phyloP scores from a whole-genome alignment of 2,113 vertebrate genomes.

The Platysternon megacephalum region DNA sequence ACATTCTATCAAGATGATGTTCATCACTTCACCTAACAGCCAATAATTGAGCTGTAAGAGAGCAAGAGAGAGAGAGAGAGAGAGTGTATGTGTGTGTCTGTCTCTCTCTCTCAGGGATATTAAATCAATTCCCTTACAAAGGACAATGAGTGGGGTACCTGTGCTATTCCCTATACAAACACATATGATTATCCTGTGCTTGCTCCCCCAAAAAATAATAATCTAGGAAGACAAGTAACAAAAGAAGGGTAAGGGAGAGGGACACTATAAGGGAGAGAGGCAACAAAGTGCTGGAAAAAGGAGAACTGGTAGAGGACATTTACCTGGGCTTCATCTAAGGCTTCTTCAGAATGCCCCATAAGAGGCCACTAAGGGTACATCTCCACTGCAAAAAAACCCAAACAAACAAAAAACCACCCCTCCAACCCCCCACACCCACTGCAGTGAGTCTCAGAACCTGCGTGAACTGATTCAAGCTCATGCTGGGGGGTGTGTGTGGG shows the following conservation, averaged over 20 bases:
- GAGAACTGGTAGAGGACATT: not conserved
- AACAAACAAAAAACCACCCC: too few relatives aligned
- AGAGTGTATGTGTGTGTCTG: too few relatives aligned
- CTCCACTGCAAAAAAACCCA: not conserved
- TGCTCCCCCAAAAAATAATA: not conserved
- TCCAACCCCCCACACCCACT: too few relatives aligned
- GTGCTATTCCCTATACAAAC: not conserved
- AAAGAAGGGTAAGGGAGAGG: not conserved
- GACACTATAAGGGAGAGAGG: not conserved
- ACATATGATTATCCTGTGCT: not conserved
- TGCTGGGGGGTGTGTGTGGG: too few relatives aligned
- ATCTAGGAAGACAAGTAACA: not conserved
- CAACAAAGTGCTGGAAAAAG: not conserved
- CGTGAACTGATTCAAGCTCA: not conserved
- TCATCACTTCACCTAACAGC: not conserved
- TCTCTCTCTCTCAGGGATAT: not conserved
- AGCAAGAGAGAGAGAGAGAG: too few relatives aligned
- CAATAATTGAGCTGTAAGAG: not conserved
- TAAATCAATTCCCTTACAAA: not conserved
- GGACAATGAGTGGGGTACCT: not conserved
- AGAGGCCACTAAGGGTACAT: not conserved
- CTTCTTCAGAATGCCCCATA: not conserved
- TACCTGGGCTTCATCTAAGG: not conserved
- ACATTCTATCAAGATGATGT: not conserved
- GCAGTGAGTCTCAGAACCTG: not conserved